A percentile compares a stretch with the other conserved stretches of the same genome.
These are phyloP conservation scores for Prochilodus magdalenae DNA, from an alignment of 2,113 vertebrate species.

Conservation along the genomic window DNA sequence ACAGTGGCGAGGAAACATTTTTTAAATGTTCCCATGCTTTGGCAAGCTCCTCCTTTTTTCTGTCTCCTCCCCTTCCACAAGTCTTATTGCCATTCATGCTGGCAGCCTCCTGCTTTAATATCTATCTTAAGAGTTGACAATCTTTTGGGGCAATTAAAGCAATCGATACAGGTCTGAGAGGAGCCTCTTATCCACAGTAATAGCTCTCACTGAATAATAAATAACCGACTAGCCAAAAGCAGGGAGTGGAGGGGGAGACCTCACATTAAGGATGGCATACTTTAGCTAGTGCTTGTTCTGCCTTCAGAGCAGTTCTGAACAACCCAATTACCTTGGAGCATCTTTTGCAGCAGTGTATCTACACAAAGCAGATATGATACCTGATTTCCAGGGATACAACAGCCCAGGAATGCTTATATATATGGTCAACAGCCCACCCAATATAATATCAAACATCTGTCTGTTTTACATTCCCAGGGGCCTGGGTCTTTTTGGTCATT, in stretches of 20 bases:
- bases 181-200: slow-evolving; percentile 81
- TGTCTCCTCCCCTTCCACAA: slow-evolving; percentile 28
- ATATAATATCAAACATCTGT: not conserved
- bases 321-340: slow-evolving; percentile 15
- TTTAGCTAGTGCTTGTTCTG: slow-evolving; percentile 39
- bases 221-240: slow-evolving; percentile 65
- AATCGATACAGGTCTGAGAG: slow-evolving; percentile 79
- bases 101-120: slow-evolving; percentile 73
- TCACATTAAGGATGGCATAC: slow-evolving; percentile 59
- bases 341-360: slow-evolving; percentile 10
- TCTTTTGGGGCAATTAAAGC: slow-evolving; percentile 82
- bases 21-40: slow-evolving; percentile 55
- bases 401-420: not conserved
- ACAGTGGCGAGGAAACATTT: slow-evolving; percentile 65
- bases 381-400: not conserved
- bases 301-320: slow-evolving; percentile 1
- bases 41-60: slow-evolving; percentile 52
- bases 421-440: not conserved
- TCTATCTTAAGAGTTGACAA: slow-evolving; percentile 84
- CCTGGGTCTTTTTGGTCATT: not conserved
- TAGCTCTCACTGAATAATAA: slow-evolving; percentile 83
- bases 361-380: not conserved
- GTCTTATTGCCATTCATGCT: slow-evolving; percentile 66
- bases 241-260: slow-evolving; percentile 46
- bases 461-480: not conserved